A percentile compares a stretch with the other conserved stretches of the same genome.
Evolutionary conservation across 2,888 invertebrate species (phyloP).

Genomic region (Siphlonurus alternatus): DNA sequence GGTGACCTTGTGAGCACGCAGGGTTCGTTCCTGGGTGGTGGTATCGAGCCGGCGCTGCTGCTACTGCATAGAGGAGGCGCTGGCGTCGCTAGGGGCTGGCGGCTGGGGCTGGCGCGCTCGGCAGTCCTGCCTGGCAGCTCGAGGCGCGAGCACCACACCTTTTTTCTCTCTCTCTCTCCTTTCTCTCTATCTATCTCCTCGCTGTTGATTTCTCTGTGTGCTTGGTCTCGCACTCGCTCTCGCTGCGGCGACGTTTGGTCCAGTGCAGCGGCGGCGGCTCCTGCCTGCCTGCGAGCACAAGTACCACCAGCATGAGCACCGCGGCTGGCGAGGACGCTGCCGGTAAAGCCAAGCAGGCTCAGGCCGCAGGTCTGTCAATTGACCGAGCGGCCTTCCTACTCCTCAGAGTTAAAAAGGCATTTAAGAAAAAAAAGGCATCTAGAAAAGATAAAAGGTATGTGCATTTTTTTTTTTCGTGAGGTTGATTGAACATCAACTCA

Average conservation of each 20-base stretch:
- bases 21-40: no score
- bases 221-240: neutral
- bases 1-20: no score
- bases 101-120: no score
- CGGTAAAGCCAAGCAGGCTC: neutral
- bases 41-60: no score
- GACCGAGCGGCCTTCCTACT: slow-evolving; percentile 79
- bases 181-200: no score
- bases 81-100: no score
- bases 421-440: slow-evolving; percentile 77
- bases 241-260: neutral
- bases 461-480: no score
- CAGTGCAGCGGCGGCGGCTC: neutral
- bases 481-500: slow-evolving; percentile 11
- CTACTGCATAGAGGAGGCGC: no score
- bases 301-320: neutral
- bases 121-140: neutral
- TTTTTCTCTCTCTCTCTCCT: no score
- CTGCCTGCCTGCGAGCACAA: neutral
- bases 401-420: slow-evolving; percentile 72
- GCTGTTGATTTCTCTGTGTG: no score
- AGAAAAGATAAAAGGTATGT: slow-evolving; percentile 74
- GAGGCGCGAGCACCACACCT: neutral
- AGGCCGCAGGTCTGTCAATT: slow-evolving; percentile 32
- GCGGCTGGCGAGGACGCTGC: neutral